These are phyloP conservation scores for Sebastes wilsoni DNA, from an alignment of 2,797 vertebrate species.

Conservation along the genomic window DNA sequence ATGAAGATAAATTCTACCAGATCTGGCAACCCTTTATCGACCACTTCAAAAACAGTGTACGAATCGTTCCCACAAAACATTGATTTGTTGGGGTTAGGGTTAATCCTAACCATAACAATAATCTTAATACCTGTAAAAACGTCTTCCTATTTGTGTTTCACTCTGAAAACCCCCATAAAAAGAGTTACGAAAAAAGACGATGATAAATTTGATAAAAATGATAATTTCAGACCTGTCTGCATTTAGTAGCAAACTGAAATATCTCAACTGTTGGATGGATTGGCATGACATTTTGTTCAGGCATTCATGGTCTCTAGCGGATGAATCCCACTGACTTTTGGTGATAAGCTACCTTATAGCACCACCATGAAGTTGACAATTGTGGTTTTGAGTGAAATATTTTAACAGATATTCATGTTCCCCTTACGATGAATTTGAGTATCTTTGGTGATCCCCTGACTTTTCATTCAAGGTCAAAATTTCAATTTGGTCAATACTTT, in stretches of 20 bases:
- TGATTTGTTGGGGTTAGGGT: neutral
- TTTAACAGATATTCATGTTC: neutral
- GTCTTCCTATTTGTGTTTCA: neutral
- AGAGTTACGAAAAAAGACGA: neutral
- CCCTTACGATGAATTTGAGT: neutral
- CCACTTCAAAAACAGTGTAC: neutral
- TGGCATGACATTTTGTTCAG: neutral
- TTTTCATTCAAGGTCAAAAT: no score
- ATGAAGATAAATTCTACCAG: neutral
- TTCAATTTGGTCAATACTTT: fast-evolving
- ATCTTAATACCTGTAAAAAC: neutral
- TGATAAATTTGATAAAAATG: no score
- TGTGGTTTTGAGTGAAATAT: neutral
- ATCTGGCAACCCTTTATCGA: neutral
- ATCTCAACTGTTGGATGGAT: neutral
- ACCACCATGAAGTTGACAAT: neutral
- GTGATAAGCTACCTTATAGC: neutral
- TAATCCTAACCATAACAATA: no score
- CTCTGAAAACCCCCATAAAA: neutral
- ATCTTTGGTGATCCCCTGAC: no score
- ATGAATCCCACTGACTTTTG: neutral
- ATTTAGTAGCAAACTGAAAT: neutral
- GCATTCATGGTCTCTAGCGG: neutral
- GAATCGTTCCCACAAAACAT: neutral
- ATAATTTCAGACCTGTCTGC: no score